phyloP scores from a whole-genome alignment of 2,888 invertebrate genomes.

The Mesorhabditis belari region DNA sequence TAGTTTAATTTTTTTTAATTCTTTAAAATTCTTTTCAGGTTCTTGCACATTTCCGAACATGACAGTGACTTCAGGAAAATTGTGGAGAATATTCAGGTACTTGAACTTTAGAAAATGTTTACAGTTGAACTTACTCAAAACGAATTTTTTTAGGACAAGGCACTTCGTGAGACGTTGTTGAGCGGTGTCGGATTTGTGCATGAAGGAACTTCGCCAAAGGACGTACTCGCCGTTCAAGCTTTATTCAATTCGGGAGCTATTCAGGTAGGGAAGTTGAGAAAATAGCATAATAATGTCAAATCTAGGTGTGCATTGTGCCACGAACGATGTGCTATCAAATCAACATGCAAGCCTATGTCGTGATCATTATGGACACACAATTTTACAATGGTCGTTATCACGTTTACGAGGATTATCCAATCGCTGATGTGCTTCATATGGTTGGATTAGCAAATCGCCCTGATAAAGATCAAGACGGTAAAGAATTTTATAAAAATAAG shows the following conservation, averaged over 20 bases:
- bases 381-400: slow-evolving; percentile 73
- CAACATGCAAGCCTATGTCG: slow-evolving; percentile 80
- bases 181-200: slow-evolving; percentile 96
- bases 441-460: slow-evolving; percentile 91
- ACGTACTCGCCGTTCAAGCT: slow-evolving; percentile 83
- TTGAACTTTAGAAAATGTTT: background rate
- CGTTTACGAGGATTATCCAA: slow-evolving; percentile 89
- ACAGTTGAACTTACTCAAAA: background rate
- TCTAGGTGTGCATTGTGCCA: slow-evolving; percentile 82
- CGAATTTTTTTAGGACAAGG: slow-evolving; percentile 72
- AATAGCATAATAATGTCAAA: background rate
- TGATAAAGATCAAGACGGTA: slow-evolving; percentile 79
- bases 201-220: slow-evolving; percentile 78
- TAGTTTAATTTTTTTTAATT: too few relatives aligned
- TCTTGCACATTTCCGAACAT: slow-evolving; percentile 65
- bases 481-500: background rate
- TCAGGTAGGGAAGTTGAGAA: slow-evolving; percentile 51
- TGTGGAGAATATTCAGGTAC: slow-evolving; percentile 71
- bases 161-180: slow-evolving; percentile 79
- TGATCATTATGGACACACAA: slow-evolving; percentile 92
- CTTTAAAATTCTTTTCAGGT: too few relatives aligned
- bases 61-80: slow-evolving; percentile 46
- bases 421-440: slow-evolving; percentile 95
- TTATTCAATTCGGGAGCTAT: slow-evolving; percentile 86
- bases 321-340: slow-evolving; percentile 86